Base-by-base conservation (phyloP, 2,888 invertebrate species). In the Polyommatus icarus region DNA sequence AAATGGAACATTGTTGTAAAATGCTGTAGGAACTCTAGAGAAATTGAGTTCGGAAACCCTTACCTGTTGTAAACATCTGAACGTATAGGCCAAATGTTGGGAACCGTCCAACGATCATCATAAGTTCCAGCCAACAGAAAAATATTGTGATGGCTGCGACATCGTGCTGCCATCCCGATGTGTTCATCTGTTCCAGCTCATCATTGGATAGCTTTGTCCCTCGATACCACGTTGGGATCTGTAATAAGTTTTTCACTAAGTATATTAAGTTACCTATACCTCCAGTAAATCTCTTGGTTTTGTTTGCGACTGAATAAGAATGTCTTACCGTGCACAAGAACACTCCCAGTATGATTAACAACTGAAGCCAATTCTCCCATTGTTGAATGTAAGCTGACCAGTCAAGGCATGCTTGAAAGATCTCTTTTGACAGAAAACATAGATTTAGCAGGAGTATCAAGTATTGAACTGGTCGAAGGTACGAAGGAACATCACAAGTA, bases 351-450 rank as follows among this genome's bases (percentile, higher is more conserved):
- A 97, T 96, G 76, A 98, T 97, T 29, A 96, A 91, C 95, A 97
- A 96, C 86, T 98, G 97, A 76, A 98, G 91, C 96, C 97, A 97
- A 87, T 98, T 98, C 87, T 98, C 98, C 97, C 97, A 97, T 81
- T 97, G 96, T 82, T 95, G 95, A 3, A 97, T 95, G 83, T 98
- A 98, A n/a, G 95, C 95, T 40, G 94, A 94, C 89, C 97, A 95
- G 76, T 96, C 96, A 79, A 98, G 96, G 0, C 96, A 96, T 80
- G 97, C 95, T 92, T 97, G 97, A 85, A 97, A 97, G 77, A 97
- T 88, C 89, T 98, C 98, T 87, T 98, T 98, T 0, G 90, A 91
- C 79, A 96, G 84, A 75, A 97, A 92, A 78, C 96, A 90, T 20
- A 95, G 81, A 83, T 97, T 97, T 18, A 97, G 89, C 36, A 95